Evolutionary conservation across 2,113 vertebrate species (phyloP).

Genomic region (Aegithalos caudatus): DNA sequence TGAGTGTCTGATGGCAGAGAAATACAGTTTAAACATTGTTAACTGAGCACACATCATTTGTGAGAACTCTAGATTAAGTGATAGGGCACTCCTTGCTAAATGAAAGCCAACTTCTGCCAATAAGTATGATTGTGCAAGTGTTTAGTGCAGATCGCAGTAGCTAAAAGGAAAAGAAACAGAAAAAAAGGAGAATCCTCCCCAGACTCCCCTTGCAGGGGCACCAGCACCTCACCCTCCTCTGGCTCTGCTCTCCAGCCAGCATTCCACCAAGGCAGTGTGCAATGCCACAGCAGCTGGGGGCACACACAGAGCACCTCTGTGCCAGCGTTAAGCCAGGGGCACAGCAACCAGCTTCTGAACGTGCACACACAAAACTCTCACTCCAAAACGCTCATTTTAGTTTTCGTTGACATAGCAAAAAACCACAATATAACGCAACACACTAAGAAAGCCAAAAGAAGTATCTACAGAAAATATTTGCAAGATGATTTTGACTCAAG

Average conservation of each 20-base stretch:
- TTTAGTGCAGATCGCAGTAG: not conserved
- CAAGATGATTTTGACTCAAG: not conserved
- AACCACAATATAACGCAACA: fast-evolving
- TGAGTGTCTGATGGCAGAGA: not conserved
- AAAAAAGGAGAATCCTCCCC: not conserved
- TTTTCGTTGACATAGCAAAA: not conserved
- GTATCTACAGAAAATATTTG: not conserved
- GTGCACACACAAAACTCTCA: not conserved
- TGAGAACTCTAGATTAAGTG: not conserved
- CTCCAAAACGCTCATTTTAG: not conserved
- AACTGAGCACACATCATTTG: not conserved
- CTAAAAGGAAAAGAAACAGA: not conserved
- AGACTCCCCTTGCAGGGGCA: fast-evolving
- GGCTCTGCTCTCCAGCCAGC: fast-evolving
- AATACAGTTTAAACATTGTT: not conserved
- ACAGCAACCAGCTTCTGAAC: fast-evolving
- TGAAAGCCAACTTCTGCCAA: not conserved
- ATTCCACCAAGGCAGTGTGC: fast-evolving
- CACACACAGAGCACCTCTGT: fast-evolving
- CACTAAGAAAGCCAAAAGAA: not conserved
- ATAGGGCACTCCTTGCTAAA: not conserved
- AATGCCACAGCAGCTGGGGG: fast-evolving
- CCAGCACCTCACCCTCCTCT: not conserved
- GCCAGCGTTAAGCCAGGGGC: fast-evolving
- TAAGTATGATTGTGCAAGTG: not conserved